A percentile compares a stretch with the other conserved stretches of the same genome.
phyloP scores from a whole-genome alignment of 2,113 vertebrate genomes.

The Panthera leo region DNA sequence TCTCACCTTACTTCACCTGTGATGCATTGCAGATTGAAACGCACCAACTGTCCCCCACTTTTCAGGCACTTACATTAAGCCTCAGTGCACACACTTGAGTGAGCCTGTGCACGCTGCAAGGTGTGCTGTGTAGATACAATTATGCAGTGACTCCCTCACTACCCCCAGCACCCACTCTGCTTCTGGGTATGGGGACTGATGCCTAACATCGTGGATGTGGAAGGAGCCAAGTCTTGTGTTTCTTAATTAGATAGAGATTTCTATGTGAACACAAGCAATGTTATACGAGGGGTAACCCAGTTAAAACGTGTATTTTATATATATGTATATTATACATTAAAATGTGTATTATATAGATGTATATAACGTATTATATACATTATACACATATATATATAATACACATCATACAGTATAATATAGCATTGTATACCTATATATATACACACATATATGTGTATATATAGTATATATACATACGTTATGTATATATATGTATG shows the following conservation, averaged over 20 bases:
- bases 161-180: neutral
- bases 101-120: neutral
- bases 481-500: too few species aligned
- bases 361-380: neutral
- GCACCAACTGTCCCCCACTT: neutral
- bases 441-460: neutral
- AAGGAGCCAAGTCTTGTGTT: neutral
- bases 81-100: too few species aligned
- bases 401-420: neutral
- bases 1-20: too few species aligned
- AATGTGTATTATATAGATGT: neutral
- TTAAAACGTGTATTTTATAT: neutral
- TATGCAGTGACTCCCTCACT: too few species aligned
- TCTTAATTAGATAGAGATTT: neutral
- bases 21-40: neutral
- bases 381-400: neutral
- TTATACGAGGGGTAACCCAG: neutral
- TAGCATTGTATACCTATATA: neutral
- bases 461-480: too few species aligned
- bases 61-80: neutral
- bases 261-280: neutral
- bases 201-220: neutral
- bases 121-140: rapidly evolving
- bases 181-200: neutral
- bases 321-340: neutral